phyloP scores from a whole-genome alignment of 2,797 vertebrate species.

The Ptychobarbus kaznakovi region DNA sequence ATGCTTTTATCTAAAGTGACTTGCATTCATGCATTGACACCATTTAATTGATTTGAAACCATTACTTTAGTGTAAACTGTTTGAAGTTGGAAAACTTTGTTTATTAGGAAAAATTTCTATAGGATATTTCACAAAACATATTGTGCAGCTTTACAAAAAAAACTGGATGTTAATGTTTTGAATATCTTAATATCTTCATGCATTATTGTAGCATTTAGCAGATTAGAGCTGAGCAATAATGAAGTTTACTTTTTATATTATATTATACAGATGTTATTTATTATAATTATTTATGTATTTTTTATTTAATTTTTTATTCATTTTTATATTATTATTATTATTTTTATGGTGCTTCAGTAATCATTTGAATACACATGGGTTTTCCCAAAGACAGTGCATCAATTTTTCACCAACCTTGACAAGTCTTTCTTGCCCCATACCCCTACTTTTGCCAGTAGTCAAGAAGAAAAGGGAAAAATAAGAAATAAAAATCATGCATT shows the following conservation, averaged over 20 bases:
- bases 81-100: neutral
- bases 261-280: neutral
- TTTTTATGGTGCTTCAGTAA: neutral
- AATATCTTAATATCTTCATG: neutral
- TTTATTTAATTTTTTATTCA: neutral
- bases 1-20: neutral
- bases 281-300: neutral
- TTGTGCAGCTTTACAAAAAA: neutral
- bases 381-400: neutral
- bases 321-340: neutral
- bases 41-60: neutral
- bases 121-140: neutral
- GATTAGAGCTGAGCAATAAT: neutral
- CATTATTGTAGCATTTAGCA: neutral
- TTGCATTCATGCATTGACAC: neutral
- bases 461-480: no score
- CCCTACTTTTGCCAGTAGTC: neutral
- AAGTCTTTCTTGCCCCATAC: neutral
- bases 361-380: neutral
- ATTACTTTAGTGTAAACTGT: neutral
- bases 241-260: neutral
- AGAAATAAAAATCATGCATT: neutral
- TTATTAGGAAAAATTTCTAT: neutral
- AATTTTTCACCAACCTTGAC: conserved; percentile 1
- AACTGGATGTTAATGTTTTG: neutral